Conservation (phyloP, 2,797 vertebrate genomes). For the Gymnoscopelus braueri region DNA sequence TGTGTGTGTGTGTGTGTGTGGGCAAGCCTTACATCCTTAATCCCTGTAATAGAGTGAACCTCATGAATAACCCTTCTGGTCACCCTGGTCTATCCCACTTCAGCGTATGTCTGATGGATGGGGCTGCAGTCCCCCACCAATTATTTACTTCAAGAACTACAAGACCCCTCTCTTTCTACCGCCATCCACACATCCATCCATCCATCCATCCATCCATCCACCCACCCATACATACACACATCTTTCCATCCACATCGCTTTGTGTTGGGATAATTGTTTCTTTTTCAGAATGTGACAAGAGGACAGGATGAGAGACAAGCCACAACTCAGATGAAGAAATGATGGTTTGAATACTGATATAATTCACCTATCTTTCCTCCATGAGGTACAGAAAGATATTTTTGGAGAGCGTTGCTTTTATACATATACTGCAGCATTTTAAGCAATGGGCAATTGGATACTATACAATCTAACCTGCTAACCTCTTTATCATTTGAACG, state of each 20-base stretch:
- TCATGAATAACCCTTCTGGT: constrained; percentile 73
- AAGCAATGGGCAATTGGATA: too few species aligned
- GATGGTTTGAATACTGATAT: constrained; percentile 69
- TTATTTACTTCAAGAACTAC: constrained; percentile 82
- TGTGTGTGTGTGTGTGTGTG: constrained; percentile 53
- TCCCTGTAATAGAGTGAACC: constrained; percentile 92
- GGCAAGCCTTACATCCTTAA: constrained; percentile 89
- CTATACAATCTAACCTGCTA: too few species aligned
- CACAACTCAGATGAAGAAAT: constrained; percentile 69
- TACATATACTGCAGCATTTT: constrained; percentile 34
- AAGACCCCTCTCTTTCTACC: constrained; percentile 1
- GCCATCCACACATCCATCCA: constrained; percentile 23
- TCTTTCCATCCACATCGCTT: constrained; percentile 59
- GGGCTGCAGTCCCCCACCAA: constrained; percentile 89
- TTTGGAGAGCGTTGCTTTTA: not conserved
- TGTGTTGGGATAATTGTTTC: constrained; percentile 89
- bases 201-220: constrained; percentile 9
- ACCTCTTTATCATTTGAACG: too few species aligned
- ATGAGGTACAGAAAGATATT: not conserved
- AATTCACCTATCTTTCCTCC: constrained; percentile 69
- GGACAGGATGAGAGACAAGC: constrained; percentile 29
- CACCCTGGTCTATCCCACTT: constrained; percentile 74
- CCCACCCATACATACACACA: constrained; percentile 11
- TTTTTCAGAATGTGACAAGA: constrained; percentile 81
- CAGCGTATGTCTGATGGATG: constrained; percentile 94